Conservation (phyloP, 2,113 vertebrate species). For the Elaphurus davidianus region DNA sequence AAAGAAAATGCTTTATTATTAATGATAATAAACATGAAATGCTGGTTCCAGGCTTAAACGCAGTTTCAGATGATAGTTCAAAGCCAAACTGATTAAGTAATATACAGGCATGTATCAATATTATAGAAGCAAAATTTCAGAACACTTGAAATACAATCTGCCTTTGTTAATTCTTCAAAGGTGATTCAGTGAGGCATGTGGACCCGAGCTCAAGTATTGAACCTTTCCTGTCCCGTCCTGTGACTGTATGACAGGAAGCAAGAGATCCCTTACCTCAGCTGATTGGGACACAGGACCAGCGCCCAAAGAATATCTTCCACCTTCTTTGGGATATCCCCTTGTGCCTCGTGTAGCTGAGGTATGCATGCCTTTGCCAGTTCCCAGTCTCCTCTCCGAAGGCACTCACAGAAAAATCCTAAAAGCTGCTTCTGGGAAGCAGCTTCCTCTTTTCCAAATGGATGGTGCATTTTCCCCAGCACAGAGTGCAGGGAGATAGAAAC, state of each 20-base stretch:
- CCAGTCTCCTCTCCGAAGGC: constrained; percentile 89
- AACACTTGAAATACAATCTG: neutral
- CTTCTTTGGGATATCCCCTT: constrained; percentile 74
- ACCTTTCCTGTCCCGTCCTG: neutral
- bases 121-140: neutral
- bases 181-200: neutral
- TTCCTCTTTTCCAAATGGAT: constrained; percentile 89
- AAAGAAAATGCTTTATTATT: constrained; percentile 17
- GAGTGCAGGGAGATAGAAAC: constrained; percentile 32
- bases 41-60: neutral
- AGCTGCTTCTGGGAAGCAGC: constrained; percentile 87
- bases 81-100: neutral
- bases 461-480: constrained; percentile 81
- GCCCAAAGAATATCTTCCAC: constrained; percentile 87
- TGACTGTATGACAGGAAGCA: neutral
- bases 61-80: neutral
- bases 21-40: constrained; percentile 7
- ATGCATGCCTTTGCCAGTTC: constrained; percentile 92
- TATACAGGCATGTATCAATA: neutral
- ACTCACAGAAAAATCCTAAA: constrained; percentile 89
- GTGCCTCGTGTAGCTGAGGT: constrained; percentile 85
- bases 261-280: constrained; percentile 80
- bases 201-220: neutral
- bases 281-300: constrained; percentile 86
- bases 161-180: constrained; percentile 12